Evolutionary conservation across 2,113 vertebrate genomes (phyloP).

Genomic region (Actenoides hombroni): DNA sequence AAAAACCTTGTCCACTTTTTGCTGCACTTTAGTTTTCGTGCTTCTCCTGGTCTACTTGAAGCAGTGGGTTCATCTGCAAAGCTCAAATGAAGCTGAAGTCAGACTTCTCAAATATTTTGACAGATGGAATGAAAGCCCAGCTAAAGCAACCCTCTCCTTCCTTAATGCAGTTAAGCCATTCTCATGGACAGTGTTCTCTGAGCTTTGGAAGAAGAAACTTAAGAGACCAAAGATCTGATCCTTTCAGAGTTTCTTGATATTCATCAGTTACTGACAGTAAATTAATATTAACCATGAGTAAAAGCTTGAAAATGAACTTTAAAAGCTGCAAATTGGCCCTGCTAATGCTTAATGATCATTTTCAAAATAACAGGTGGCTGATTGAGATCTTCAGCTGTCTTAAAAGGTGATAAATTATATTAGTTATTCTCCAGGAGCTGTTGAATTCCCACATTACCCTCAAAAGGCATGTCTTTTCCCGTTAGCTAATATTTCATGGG

Average conservation of each 20-base stretch:
- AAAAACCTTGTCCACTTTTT: neutral
- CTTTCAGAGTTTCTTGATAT: neutral
- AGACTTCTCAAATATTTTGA: neutral
- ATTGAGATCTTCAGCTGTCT: constrained; percentile 38
- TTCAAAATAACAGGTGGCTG: constrained; percentile 56
- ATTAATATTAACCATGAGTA: constrained; percentile 33
- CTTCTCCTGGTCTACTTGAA: neutral
- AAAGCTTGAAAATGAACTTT: constrained; percentile 53
- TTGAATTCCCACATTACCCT: constrained; percentile 15
- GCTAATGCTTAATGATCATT: constrained; percentile 38
- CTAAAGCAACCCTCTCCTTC: neutral
- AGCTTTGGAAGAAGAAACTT: neutral
- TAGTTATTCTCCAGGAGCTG: constrained; percentile 10
- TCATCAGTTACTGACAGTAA: constrained; percentile 11
- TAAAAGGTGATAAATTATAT: constrained; percentile 26
- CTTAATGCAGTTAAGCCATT: neutral
- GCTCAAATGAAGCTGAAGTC: neutral
- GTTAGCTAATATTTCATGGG: constrained; percentile 43
- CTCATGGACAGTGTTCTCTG: neutral
- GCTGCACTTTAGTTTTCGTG: neutral
- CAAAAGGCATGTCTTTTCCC: constrained; percentile 9
- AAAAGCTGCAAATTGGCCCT: constrained; percentile 30
- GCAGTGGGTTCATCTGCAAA: neutral
- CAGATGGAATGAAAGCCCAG: neutral
- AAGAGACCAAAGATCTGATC: neutral